Percentiles rank a stretch among this genome's conserved stretches.
phyloP scores from a whole-genome alignment of 2,888 invertebrate species.

The Andrena dorsata region DNA sequence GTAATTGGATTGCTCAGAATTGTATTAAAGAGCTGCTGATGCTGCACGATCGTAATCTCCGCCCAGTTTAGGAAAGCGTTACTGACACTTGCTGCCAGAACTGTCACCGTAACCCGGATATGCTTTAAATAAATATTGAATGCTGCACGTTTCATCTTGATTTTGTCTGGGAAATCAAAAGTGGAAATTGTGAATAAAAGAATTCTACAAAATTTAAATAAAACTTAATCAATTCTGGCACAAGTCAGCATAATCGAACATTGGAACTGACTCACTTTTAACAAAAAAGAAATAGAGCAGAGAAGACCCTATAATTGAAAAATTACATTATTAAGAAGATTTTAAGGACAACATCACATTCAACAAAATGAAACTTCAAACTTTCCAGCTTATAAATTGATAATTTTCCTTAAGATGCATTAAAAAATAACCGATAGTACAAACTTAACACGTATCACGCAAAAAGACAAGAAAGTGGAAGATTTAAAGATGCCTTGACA shows the following conservation, averaged over 20 bases:
- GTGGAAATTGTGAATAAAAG: neutral
- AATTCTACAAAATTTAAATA: neutral
- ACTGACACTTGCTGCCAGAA: conserved; percentile 50
- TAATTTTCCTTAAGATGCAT: too few species aligned
- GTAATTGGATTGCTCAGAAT: neutral
- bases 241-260: neutral
- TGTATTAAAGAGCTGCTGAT: conserved; percentile 13
- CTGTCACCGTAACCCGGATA: conserved; percentile 20
- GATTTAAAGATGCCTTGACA: too few species aligned
- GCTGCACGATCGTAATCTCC: neutral
- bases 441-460: neutral
- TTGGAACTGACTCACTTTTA: neutral
- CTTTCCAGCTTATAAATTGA: too few species aligned
- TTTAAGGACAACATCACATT: too few species aligned
- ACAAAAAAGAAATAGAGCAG: too few species aligned
- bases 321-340: too few species aligned
- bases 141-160: conserved; percentile 8
- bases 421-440: neutral
- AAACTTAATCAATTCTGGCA: neutral
- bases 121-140: conserved; percentile 39
- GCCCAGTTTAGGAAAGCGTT: conserved; percentile 27
- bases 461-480: too few species aligned
- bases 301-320: too few species aligned
- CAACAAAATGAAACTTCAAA: too few species aligned
- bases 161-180: neutral